These are phyloP conservation scores for Nestor notabilis DNA, from an alignment of 2,113 vertebrate species.

Conservation along the genomic window DNA sequence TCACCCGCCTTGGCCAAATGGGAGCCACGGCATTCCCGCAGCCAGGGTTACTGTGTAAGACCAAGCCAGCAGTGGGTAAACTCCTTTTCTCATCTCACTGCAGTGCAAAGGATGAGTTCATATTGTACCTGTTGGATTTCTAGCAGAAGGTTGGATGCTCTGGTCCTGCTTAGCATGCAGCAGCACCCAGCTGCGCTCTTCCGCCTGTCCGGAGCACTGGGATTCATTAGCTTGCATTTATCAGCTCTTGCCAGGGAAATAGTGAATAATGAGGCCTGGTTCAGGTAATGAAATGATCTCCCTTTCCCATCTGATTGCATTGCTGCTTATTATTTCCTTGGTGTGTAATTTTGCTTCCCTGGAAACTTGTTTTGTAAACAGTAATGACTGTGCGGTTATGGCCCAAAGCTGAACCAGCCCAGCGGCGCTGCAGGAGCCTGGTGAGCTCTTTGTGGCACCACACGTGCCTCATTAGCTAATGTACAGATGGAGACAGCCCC, in stretches of 20 bases:
- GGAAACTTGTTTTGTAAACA: constrained; percentile 41
- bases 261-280: constrained; percentile 29
- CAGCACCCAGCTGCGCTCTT: background rate
- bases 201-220: fast-evolving
- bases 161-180: background rate
- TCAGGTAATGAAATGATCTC: constrained; percentile 43
- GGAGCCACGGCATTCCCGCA: fast-evolving
- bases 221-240: constrained; percentile 38
- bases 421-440: background rate
- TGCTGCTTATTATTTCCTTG: background rate
- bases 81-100: background rate
- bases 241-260: constrained; percentile 36
- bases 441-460: background rate
- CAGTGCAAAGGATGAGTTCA: background rate
- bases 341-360: constrained; percentile 7
- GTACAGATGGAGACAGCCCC: background rate
- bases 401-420: background rate
- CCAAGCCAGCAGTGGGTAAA: background rate
- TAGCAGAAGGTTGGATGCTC: background rate
- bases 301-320: constrained; percentile 14
- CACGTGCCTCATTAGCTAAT: background rate
- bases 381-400: constrained; percentile 11
- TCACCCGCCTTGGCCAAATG: background rate
- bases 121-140: background rate
- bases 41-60: background rate